These are phyloP conservation scores for Telmatherina bonti DNA, from an alignment of 2,797 vertebrate species.

Conservation along the genomic window DNA sequence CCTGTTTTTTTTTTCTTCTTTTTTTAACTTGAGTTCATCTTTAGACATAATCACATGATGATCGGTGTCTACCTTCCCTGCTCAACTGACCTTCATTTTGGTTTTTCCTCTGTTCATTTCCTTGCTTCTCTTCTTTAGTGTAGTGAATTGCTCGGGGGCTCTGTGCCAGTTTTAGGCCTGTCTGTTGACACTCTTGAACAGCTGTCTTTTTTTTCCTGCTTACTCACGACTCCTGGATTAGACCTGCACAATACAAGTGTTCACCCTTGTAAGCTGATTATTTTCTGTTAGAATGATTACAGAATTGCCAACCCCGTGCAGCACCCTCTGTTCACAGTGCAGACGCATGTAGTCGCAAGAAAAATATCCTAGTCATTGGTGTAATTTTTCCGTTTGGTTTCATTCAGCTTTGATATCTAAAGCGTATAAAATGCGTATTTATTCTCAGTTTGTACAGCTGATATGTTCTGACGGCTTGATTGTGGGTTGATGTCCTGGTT, in stretches of 20 bases:
- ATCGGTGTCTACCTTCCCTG: not conserved
- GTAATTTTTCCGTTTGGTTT: not conserved
- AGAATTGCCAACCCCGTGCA: not conserved
- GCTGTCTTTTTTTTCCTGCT: constrained; percentile 36
- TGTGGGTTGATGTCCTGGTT: constrained; percentile 1
- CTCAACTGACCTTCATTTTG: not conserved
- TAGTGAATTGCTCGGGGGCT: constrained; percentile 41
- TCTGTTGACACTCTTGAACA: constrained; percentile 27
- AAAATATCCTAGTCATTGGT: not conserved
- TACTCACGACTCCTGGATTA: constrained; percentile 47
- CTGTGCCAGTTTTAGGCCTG: constrained; percentile 45
- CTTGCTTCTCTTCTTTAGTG: constrained; percentile 19
- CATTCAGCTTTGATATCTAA: not conserved
- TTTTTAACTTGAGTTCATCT: not conserved
- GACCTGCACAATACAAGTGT: constrained; percentile 43
- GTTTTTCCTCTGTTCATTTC: not conserved
- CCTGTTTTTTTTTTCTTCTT: no score
- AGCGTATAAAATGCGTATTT: not conserved
- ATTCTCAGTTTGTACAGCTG: not conserved
- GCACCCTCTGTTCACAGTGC: constrained; percentile 10
- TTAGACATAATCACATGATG: not conserved
- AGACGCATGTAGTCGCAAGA: constrained; percentile 8
- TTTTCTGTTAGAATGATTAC: constrained; percentile 45
- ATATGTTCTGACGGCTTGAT: not conserved
- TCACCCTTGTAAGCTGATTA: constrained; percentile 55